Evolutionary conservation across 2,113 vertebrate species (phyloP), one percentile per base, ranked within the genome.

Genomic region (Pseudorhombus dupliciocellatus): DNA sequence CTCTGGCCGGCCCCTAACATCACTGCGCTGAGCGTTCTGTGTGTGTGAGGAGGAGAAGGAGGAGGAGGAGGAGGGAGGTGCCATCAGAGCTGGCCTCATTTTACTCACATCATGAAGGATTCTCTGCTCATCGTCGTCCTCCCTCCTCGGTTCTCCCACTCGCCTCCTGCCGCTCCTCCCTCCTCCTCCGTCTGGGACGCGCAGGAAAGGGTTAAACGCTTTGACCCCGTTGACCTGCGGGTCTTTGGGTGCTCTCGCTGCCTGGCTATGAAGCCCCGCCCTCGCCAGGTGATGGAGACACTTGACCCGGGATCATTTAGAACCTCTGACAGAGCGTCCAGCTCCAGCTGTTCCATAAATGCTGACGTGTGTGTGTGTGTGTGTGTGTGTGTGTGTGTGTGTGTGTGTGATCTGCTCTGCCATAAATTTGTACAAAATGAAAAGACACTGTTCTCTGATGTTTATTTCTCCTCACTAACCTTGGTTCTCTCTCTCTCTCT

Each of bases 11-110:
- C 70, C 58, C 56, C 87, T 88, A 80, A 84, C 54, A 40, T 54
- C 37, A 70, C 70, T 86, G 63, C 81, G 75, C 66, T 64, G 79
- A 83, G 77, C 81, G 81, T 77, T 70, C 63, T 70, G 63, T 56
- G 65, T 59, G 59, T 79, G 65, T 79, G 77, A 86, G 73, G 75
- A 73, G 58, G 61, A 80, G 70, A 73, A n/a, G n/a, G n/a, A n/a
- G n/a, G n/a, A n/a, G n/a, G n/a, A n/a, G n/a, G n/a, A 66, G 46
- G 54, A 70, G 66, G 76, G 54, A 73, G 75, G 73, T 70, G 44
- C 67, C 87, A 86, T 91, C 88, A 90, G 88, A 88, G 81, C 74
- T 87, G 86, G 77, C 89, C 87, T 84, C 78, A 62, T 89, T 89
- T 88, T 60, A 65, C 75, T 84, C 86, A 53, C 70, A 52, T 68